Conservation (phyloP, 2,888 invertebrate genomes). For the Apotomis capreana region DNA sequence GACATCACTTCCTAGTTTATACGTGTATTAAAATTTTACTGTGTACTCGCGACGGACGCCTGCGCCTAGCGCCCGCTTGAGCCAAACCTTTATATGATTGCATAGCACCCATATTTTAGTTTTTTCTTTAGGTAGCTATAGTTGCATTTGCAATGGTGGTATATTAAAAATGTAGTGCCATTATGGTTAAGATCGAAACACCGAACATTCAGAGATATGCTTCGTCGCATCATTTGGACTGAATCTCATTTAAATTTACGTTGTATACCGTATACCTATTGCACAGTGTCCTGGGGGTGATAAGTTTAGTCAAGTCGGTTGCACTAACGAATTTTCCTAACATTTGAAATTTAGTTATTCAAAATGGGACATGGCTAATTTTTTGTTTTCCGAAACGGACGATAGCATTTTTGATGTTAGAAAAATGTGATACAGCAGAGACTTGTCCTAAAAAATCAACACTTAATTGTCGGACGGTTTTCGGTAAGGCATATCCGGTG, state of each 20-base stretch:
- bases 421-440: no score
- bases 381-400: no score
- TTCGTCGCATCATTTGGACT: constrained; percentile 11
- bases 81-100: constrained; percentile 32
- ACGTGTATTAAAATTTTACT: constrained; percentile 68
- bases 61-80: constrained; percentile 59
- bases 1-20: constrained; percentile 72
- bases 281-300: background rate
- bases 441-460: background rate
- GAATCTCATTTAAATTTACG: constrained; percentile 22
- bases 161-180: constrained; percentile 9
- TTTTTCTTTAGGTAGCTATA: background rate
- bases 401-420: no score
- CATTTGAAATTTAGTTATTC: no score
- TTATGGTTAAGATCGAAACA: constrained; percentile 16
- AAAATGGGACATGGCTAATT: no score
- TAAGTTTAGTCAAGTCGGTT: no score
- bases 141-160: background rate
- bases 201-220: constrained; percentile 15
- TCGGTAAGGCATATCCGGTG: constrained; percentile 4
- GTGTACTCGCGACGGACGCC: constrained; percentile 60
- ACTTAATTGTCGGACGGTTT: background rate
- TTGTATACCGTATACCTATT: constrained; percentile 9
- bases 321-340: no score
- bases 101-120: constrained; percentile 35